Base-by-base conservation (phyloP, 2,797 vertebrate genomes). In the Sebastes hubbsi region DNA sequence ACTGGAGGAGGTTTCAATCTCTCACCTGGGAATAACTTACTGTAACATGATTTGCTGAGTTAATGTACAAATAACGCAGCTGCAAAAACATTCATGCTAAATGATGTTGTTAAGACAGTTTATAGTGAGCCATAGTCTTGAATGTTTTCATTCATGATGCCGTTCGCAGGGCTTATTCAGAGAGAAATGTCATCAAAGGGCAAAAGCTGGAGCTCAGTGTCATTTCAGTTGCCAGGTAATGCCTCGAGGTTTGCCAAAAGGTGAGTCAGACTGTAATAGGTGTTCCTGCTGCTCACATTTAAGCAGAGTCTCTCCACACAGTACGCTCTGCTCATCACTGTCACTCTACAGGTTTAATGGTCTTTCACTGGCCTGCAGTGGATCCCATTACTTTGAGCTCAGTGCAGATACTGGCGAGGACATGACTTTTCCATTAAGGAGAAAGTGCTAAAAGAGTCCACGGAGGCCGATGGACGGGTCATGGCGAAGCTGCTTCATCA, bases 31-130 rank as follows among this genome's bases (percentile, higher is more conserved):
- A 89, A 85, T 87, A 74, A 79, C 75, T 84, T 75, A 76, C 73
- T 81, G 79, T 87, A 89, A 89, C 89, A 82, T 77, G 83, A 85
- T 87, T 90, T 88, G 65, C 74, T 69, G 77, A 79, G 77, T 82
- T 87, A 82, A 87, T 71, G 81, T 86, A 78, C 77, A 86, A 92
- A 87, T 89, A 70, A 88, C n/a, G 75, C 91, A 92, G 89, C 90
- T 93, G 87, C 64, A 55, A 84, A 91, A 94, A 90, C 85, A 91
- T 54, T 87, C 58, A 29, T 63, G 76, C 66, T 38, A 75, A 87
- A 87, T 73, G 8, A 67, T 74, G 86, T 63, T 66, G 52, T 82
- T 77, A 65, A 54, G 77, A 30, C 16, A 4, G 56, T 75, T 81
- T 60, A 77, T 42, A 25, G 16, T 66, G 77, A 77, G 68, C 22